Evolutionary conservation across 2,888 invertebrate genomes (phyloP).

Genomic region (Alloscopus bannaensis): DNA sequence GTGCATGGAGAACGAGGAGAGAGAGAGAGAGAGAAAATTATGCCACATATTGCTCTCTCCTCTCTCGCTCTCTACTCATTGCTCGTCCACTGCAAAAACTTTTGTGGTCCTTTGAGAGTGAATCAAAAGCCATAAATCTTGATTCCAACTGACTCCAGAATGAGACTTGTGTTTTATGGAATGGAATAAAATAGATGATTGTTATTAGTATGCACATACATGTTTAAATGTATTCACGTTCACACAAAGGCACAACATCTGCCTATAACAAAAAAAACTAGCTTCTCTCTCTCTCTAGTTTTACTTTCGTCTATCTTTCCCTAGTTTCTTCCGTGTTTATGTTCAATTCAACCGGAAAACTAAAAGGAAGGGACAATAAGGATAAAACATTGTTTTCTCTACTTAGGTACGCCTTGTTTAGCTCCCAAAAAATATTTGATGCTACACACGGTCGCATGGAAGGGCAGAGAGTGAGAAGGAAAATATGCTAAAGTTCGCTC

Average conservation of each 20-base stretch:
- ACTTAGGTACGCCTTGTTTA: slow-evolving; percentile 32
- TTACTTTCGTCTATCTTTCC: slow-evolving; percentile 7
- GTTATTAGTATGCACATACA: slow-evolving; percentile 65
- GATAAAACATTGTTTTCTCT: slow-evolving; percentile 27
- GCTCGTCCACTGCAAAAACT: slow-evolving; percentile 32
- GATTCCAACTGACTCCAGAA: slow-evolving; percentile 69
- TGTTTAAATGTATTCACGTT: slow-evolving; percentile 26
- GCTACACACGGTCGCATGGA: slow-evolving; percentile 9
- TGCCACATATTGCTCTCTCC: slow-evolving; percentile 42
- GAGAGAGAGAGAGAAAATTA: slow-evolving; percentile 5
- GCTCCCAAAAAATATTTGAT: background rate
- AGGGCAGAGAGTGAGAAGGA: slow-evolving; percentile 7
- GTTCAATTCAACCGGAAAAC: slow-evolving; percentile 55
- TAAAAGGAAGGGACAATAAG: slow-evolving; percentile 41
- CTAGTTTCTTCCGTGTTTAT: background rate
- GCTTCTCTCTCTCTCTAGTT: slow-evolving; percentile 10
- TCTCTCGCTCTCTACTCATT: slow-evolving; percentile 15
- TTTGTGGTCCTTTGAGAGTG: slow-evolving; percentile 59
- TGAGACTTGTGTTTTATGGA: slow-evolving; percentile 70
- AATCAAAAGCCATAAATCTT: slow-evolving; percentile 68
- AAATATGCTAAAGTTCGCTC: slow-evolving; percentile 22
- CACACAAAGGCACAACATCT: slow-evolving; percentile 43
- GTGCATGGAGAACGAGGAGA: background rate
- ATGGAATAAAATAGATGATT: slow-evolving; percentile 71
- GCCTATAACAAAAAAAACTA: too few species aligned